These are phyloP conservation scores for Yponomeuta plumbellus DNA, from an alignment of 2,888 invertebrate genomes.

Conservation along the genomic window DNA sequence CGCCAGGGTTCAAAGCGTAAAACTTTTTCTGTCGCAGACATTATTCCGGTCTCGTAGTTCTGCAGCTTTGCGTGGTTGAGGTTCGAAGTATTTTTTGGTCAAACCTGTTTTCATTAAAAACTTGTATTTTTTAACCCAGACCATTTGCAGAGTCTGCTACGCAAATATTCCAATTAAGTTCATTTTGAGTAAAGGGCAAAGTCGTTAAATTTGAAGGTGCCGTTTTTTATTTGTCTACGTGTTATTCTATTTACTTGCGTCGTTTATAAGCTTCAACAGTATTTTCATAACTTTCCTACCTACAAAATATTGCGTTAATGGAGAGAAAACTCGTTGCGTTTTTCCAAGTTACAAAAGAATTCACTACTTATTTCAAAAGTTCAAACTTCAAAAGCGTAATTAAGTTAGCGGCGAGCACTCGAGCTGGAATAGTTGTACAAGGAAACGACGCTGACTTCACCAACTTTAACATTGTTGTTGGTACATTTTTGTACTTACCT, in stretches of 20 bases:
- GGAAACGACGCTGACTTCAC: constrained; percentile 27
- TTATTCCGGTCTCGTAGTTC: constrained; percentile 73
- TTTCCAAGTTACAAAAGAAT: not conserved
- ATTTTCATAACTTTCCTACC: too few species aligned
- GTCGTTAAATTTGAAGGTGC: too few species aligned
- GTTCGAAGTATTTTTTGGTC: constrained; percentile 67
- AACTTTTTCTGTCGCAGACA: constrained; percentile 71
- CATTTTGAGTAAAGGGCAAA: not conserved
- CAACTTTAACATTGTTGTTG: constrained; percentile 7
- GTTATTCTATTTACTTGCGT: too few species aligned
- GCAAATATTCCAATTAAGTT: not conserved
- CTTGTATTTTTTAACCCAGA: constrained; percentile 35
- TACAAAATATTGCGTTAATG: too few species aligned
- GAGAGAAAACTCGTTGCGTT: too few species aligned
- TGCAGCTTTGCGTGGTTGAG: constrained; percentile 69
- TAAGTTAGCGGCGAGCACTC: constrained; percentile 32
- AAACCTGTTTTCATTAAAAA: constrained; percentile 67
- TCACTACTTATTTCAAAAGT: constrained; percentile 1
- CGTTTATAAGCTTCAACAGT: too few species aligned
- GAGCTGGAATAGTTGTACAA: constrained; percentile 16
- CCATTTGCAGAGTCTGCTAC: constrained; percentile 27
- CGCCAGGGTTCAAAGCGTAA: constrained; percentile 68
- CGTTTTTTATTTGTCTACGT: too few species aligned
- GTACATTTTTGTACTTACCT: constrained; percentile 8
- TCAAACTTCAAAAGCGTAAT: constrained; percentile 27